These are phyloP conservation scores for Notodonta ziczac DNA, from an alignment of 2,888 invertebrate genomes.

Conservation along the genomic window DNA sequence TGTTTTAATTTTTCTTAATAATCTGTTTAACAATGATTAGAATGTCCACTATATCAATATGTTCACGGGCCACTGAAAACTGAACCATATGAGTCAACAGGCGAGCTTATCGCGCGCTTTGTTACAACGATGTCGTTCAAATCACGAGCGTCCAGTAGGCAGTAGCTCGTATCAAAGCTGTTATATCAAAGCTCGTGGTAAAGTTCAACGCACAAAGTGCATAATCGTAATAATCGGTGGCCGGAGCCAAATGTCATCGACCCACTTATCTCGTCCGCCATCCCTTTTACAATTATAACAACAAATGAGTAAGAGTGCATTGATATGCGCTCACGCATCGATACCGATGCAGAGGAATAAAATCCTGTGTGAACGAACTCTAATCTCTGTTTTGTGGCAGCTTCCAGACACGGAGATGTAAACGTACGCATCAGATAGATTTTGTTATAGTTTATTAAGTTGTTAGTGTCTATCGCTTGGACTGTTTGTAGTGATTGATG, in stretches of 20 bases:
- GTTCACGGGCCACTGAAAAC: not conserved
- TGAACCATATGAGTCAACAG: conserved; percentile 18
- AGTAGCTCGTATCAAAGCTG: conserved; percentile 62
- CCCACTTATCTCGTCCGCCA: conserved; percentile 84
- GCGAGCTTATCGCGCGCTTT: conserved; percentile 42
- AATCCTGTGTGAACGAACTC: conserved; percentile 85
- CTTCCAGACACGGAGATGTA: conserved; percentile 74
- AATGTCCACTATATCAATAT: not conserved
- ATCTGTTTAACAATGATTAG: too few species aligned
- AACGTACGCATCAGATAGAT: conserved; percentile 65
- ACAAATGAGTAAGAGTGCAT: conserved; percentile 82
- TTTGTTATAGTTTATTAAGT: conserved; percentile 31
- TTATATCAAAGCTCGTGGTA: conserved; percentile 70
- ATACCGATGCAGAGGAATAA: conserved; percentile 81
- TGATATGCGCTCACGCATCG: conserved; percentile 76
- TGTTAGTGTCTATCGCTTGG: not conserved
- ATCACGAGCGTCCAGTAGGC: conserved; percentile 27
- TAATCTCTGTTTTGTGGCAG: conserved; percentile 81
- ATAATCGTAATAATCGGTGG: conserved; percentile 81
- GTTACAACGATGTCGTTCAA: conserved; percentile 36
- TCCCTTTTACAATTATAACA: conserved; percentile 85
- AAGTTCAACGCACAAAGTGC: conserved; percentile 84
- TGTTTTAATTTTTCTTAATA: too few species aligned
- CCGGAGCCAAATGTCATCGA: conserved; percentile 83
- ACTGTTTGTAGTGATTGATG: not conserved